These are phyloP conservation scores for Corythornis cristatus DNA, from an alignment of 2,113 vertebrate species.

Conservation along the genomic window DNA sequence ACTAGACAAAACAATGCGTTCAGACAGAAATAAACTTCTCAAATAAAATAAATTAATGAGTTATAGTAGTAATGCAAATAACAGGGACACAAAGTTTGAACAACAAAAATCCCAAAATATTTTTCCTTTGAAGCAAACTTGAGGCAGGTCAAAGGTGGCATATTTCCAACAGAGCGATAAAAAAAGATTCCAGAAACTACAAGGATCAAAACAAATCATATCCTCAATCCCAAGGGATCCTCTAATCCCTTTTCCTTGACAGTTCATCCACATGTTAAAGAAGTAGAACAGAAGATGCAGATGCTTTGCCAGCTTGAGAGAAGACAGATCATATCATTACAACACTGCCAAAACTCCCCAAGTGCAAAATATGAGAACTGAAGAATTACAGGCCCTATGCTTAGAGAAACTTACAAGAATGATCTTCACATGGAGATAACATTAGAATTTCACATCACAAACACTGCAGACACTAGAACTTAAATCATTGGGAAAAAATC, in stretches of 20 bases:
- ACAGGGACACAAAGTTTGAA: neutral
- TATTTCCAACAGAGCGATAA: neutral
- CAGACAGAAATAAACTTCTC: constrained; percentile 1
- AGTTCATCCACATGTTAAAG: neutral
- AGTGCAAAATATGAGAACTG: neutral
- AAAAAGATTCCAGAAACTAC: neutral
- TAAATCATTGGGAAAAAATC: neutral
- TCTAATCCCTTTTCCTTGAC: neutral
- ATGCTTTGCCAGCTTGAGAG: neutral
- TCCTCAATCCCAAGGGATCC: neutral
- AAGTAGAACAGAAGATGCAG: neutral
- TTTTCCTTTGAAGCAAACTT: neutral
- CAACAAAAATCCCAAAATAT: neutral
- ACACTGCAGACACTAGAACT: neutral
- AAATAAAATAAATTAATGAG: neutral
- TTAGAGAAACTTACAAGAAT: neutral
- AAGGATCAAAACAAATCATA: neutral
- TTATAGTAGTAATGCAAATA: neutral
- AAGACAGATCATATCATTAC: neutral
- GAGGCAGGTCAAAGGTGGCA: neutral
- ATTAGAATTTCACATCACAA: neutral
- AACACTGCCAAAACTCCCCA: neutral
- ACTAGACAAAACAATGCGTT: neutral
- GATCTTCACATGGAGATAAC: neutral
- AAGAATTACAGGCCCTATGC: neutral